Percentiles rank a stretch among this genome's conserved stretches.
These are phyloP conservation scores for Phanerotoma sp. DNA, from an alignment of 2,888 invertebrate genomes.

Conservation along the genomic window DNA sequence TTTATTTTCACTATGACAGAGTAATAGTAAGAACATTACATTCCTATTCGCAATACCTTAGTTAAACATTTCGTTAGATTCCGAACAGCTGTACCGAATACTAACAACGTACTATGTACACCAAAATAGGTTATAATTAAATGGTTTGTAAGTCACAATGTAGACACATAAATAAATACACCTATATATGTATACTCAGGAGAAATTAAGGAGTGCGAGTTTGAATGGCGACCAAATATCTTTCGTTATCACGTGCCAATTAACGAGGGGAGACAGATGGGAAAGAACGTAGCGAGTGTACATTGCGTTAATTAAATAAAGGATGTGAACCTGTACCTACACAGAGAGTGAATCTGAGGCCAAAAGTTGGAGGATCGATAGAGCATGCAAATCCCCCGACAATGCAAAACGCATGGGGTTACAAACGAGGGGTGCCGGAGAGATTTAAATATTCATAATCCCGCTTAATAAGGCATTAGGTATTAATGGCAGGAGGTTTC, in stretches of 20 bases:
- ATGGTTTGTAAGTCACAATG: too few relatives aligned
- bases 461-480: constrained; percentile 35
- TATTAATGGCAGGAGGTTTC: constrained; percentile 31
- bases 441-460: constrained; percentile 39
- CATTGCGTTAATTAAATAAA: constrained; percentile 23
- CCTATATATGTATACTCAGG: neutral
- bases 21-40: too few relatives aligned
- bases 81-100: too few relatives aligned
- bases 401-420: constrained; percentile 22
- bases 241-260: constrained; percentile 22
- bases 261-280: constrained; percentile 17
- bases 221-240: constrained; percentile 5
- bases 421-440: constrained; percentile 23
- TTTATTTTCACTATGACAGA: too few relatives aligned
- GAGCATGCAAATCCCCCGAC: constrained; percentile 27
- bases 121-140: too few relatives aligned
- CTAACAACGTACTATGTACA: too few relatives aligned
- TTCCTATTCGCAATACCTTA: too few relatives aligned
- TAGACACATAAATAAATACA: too few relatives aligned
- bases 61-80: too few relatives aligned
- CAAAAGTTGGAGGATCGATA: constrained; percentile 18
- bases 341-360: neutral
- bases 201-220: constrained; percentile 2
- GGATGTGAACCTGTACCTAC: constrained; percentile 8
- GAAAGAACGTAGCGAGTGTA: constrained; percentile 1